A percentile compares a stretch with the other conserved stretches of the same genome.
phyloP scores from a whole-genome alignment of 1,140 invertebrate genomes.

The Drosophila micromelanica region DNA sequence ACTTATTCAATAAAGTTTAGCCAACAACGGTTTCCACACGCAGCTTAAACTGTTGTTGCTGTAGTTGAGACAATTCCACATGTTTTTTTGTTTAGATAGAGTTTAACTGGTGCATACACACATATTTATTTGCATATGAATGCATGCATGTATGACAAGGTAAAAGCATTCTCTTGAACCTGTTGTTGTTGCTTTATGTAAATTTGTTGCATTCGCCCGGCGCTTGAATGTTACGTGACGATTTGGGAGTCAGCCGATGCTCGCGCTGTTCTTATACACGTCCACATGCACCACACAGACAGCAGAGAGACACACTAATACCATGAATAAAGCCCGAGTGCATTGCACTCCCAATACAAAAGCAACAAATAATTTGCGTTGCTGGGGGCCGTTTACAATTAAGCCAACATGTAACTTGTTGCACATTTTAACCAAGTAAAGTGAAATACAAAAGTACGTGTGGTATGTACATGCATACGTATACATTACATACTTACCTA shows the following conservation, averaged over 20 bases:
- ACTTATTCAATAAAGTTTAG: background rate
- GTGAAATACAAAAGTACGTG: conserved; percentile 1
- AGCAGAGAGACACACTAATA: conserved; percentile 2
- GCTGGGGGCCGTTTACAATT: conserved; percentile 19
- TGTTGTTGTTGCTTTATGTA: conserved; percentile 36
- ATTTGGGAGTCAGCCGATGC: conserved; percentile 61
- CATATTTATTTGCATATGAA: background rate
- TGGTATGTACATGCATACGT: background rate
- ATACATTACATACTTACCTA: background rate
- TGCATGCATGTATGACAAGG: conserved; percentile 31
- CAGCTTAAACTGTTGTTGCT: background rate
- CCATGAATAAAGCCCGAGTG: conserved; percentile 25
- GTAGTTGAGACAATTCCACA: background rate
- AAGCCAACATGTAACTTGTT: conserved; percentile 30
- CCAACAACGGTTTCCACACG: background rate
- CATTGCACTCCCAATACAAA: conserved; percentile 36
- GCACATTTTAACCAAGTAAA: conserved; percentile 21
- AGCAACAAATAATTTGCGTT: conserved; percentile 17
- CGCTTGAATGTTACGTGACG: conserved; percentile 65
- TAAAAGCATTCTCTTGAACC: conserved; percentile 30
- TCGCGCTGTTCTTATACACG: conserved; percentile 64
- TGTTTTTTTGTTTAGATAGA: too few species aligned
- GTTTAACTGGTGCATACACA: too few species aligned
- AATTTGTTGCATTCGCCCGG: conserved; percentile 45
- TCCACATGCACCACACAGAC: conserved; percentile 26